Evolutionary conservation across 2,113 vertebrate species (phyloP), one percentile per base, ranked within the genome.

Genomic region (Halichoeres trimaculatus): DNA sequence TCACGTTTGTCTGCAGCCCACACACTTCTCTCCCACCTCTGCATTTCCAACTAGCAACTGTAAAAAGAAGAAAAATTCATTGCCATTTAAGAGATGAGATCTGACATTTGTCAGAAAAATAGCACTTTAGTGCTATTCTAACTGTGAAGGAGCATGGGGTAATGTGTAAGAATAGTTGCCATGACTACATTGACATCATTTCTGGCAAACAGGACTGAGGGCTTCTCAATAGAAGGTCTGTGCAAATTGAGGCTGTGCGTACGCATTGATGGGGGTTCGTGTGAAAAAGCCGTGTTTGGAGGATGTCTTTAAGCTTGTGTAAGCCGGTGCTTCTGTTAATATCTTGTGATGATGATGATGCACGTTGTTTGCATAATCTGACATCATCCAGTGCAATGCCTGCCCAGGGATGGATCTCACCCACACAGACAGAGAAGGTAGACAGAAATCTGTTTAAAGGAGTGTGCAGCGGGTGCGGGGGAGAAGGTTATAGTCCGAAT

Each of bases 101-200:
- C 88, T 92, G 91, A 91, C 85, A 91, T 88, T 90, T 92, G 79
- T 84, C 84, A 80, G 83, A 74, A 81, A 91, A 92, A 89, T 78
- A 83, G 78, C 84, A 81, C 90, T 92, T 88, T 90, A 94, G 93
- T 93, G 92, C 92, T 81, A 88, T 87, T 93, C 91, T 91, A 88
- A 93, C 89, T 87, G 90, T 91, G 91, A 62, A 84, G 77, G 80
- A 73, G 71, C 88, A 93, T 70, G 88, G 61, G 35, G 69, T 3
- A 93, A 93, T 92, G 94, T 94, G 93, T 93, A 93, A 93, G 91
- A 95, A 93, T 93, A 83, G 96, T 98, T 95, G 93, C 95, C 94
- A 96, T 96, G 94, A 94, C 93, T 92, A 97, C 92, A 78, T 74
- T 96, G 95, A 97, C 95, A 95, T 96, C 92, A 94, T 91, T 85